Base-by-base conservation (phyloP, 2,888 invertebrate species). In the Cosmopolites sordidus region DNA sequence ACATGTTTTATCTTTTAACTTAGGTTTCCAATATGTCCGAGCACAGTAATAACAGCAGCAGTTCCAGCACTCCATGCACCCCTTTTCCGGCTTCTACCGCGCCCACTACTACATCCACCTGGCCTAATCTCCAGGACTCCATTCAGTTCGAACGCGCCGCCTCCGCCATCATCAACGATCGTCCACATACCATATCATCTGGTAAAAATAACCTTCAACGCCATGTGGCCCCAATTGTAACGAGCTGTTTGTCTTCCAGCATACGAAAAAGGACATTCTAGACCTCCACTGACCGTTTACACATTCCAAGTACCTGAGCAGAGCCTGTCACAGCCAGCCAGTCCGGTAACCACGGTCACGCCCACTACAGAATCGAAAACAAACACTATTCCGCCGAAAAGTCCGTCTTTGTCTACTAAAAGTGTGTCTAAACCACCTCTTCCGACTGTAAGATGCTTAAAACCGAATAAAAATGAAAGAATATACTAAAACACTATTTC, bases 141-240 rank as follows among this genome's bases (percentile, higher is more conserved):
- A 79, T 84, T 42, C 87, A 87, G 65, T 87, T 85, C 65, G 87
- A 88, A 65, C 74, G 86, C 40, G 86, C 87, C 29, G 84, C 86
- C 11, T 79, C 81, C 9, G 82, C 86, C 44, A 84, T 86, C 61
- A 84, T 90, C 74, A 84, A 83, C 51, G 91, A 91, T 60, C 79
- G 94, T 58, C 94, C 94, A 1, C 95, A 95, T 70, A 95, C 95
- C 41, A 95, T 95, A 67, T 94, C 94, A 3, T 87, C 92, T 59
- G 87, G 87, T 83, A 58, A 51, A 18, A 3, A 12, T 16, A 16
- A 16, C 30, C 12, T 38, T 18, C 33, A n/a, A 16, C 2, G 15
- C 46, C 11, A n/a, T 37, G n/a, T 38, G 14, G 16, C 15, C 16
- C 33, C 6, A 5, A 46, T 46, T 40, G 39, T 11, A 2, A 22